These are phyloP conservation scores for Aproaerema taeniolella DNA, from an alignment of 2,888 invertebrate genomes.

Conservation along the genomic window DNA sequence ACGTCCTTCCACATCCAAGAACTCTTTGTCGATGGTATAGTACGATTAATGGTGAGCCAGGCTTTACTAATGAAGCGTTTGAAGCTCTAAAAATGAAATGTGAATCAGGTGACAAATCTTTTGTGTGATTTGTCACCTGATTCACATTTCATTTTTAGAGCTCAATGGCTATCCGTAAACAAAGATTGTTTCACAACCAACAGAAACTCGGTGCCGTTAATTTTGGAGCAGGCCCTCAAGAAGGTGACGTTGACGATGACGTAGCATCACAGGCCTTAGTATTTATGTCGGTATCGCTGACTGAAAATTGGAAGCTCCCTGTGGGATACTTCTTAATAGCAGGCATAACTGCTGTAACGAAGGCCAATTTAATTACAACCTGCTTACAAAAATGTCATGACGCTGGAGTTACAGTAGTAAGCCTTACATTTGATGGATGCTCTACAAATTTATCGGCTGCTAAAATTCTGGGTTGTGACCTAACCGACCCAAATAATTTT, in stretches of 20 bases:
- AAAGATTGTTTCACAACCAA: conserved; percentile 14
- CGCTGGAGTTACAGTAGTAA: conserved; percentile 21
- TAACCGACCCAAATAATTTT: conserved; percentile 15
- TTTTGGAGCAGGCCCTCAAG: conserved; percentile 3
- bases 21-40: conserved; percentile 16
- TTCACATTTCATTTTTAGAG: conserved; percentile 20
- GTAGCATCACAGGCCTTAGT: conserved; percentile 26
- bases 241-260: conserved; percentile 5
- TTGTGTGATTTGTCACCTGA: conserved; percentile 17
- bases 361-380: conserved; percentile 23
- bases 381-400: conserved; percentile 26
- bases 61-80: conserved; percentile 18
- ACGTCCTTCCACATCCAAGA: conserved; percentile 13
- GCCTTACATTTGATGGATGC: conserved; percentile 26
- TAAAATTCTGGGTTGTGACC: conserved; percentile 23
- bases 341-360: conserved; percentile 24
- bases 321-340: conserved; percentile 33
- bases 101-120: conserved; percentile 4
- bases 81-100: conserved; percentile 12
- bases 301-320: conserved; percentile 34
- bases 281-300: conserved; percentile 29
- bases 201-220: conserved; percentile 13
- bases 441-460: conserved; percentile 21
- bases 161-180: conserved; percentile 18
- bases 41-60: conserved; percentile 7